Evolutionary conservation across 2,113 vertebrate species (phyloP).

Genomic region (Micronisus gabar): DNA sequence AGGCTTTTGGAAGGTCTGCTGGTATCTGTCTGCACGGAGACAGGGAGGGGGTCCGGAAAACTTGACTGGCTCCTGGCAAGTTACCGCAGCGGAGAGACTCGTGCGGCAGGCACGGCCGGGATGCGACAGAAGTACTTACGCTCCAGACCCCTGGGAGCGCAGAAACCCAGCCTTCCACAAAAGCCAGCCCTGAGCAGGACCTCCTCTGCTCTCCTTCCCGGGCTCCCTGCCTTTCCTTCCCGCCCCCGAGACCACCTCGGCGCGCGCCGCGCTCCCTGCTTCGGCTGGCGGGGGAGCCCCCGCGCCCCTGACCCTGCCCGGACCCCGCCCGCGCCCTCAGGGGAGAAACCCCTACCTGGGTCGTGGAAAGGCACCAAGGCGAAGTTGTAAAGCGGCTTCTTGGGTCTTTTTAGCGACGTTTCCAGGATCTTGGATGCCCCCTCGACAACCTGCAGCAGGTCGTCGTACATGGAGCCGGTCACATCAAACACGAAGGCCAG

Average conservation of each 20-base stretch:
- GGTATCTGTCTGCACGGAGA: not conserved
- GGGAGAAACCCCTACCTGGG: slow-evolving; percentile 80
- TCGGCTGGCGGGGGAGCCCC: too few relatives aligned
- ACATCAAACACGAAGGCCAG: slow-evolving; percentile 98
- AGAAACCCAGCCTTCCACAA: accelerated
- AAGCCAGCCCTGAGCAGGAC: not conserved
- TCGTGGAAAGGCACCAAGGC: slow-evolving; percentile 96
- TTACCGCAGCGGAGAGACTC: not conserved
- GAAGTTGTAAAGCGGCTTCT: slow-evolving; percentile 92
- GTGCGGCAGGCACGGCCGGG: not conserved
- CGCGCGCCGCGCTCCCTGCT: not conserved
- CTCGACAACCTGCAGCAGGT: slow-evolving; percentile 96
- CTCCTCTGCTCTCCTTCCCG: too few relatives aligned
- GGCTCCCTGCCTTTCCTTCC: not conserved
- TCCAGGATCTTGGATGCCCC: slow-evolving; percentile 98
- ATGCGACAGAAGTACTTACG: not conserved
- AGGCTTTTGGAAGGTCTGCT: not conserved
- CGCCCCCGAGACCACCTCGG: not conserved
- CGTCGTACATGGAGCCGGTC: slow-evolving; percentile 98
- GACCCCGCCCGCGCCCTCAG: too few relatives aligned
- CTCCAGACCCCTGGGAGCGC: not conserved
- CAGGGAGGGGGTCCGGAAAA: too few relatives aligned
- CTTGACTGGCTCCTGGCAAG: not conserved
- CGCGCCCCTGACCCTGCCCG: not conserved
- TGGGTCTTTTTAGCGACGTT: slow-evolving; percentile 91